Evolutionary conservation across 2,888 invertebrate species (phyloP), one percentile per base, ranked within the genome.

Genomic region (Xestia xanthographa): DNA sequence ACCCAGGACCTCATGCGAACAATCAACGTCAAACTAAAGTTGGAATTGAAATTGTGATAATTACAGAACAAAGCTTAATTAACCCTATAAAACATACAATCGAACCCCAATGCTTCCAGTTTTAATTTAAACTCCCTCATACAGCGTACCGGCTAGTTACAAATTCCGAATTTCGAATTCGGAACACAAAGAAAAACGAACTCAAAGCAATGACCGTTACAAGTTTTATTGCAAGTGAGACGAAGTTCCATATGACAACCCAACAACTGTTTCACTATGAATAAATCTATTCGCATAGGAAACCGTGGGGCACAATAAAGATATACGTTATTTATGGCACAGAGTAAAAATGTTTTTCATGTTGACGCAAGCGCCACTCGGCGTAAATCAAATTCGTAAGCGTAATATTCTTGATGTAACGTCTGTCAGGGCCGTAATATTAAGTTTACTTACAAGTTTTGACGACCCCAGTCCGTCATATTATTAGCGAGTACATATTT

Each of bases 291-390:
- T 88, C 86, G 83, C 81, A 88, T 80, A 82, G 79, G 83, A 88
- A 87, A 87, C 86, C 78, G 76, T n/a, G 82, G 84, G 80, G 75
- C 81, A 88, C 87, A 88, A 90, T 90, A 91, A 90, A 90, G 88
- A 90, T 78, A 91, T 89, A 89, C 81, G 86, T 89, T 90, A 90
- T 90, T 91, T 92, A 92, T 90, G 89, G 87, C 75, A 67, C 72
- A 85, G 87, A 86, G 88, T 90, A 91, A 91, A 91, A 90, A 91
- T 92, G 88, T 89, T 91, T 90, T 89, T 87, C 90, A 84, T 91
- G 91, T 91, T 90, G 91, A 88, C 87, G 86, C 75, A 86, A 88
- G 85, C 87, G 86, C 84, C 86, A 89, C 86, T 87, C 79, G 75
- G 87, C 87, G 87, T 90, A 88, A 90, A 91, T 90, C 89, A 90